Evolutionary conservation across 2,797 vertebrate species (phyloP), one percentile per base, ranked within the genome.

Genomic region (Bovichtus variegatus): DNA sequence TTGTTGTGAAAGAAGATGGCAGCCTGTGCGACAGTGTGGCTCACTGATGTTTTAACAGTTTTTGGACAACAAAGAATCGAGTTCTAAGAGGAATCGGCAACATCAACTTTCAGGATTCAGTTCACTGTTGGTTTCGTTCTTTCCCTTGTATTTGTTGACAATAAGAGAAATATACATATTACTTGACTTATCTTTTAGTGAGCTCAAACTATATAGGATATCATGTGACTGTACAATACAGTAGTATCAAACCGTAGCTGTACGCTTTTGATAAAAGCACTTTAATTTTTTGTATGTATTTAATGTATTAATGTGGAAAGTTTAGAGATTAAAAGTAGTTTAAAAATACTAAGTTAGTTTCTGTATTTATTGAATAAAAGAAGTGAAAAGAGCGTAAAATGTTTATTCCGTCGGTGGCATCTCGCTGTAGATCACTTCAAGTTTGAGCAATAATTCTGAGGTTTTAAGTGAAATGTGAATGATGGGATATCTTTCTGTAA

Each of bases 251-350:
- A 79, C 63, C 16, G 15, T 76, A 64, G 66, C 50, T 78, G 50
- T 72, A 50, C 0, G 31, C 71, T 78, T 82, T 73, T 76, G 50
- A 82, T 71, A 58, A 55, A 78, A 73, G 82, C 87, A 78, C 80
- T 89, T 84, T 72, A 78, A 66, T 66, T 60, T 53, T 81, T 79
- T 70, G 57, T n/a, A 6, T 85, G 2, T 81, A 76, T 83, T 82
- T 78, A 70, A 82, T 65, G 71, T 87, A 71, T 74, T 13, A 23
- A 54, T 68, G 61, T 75, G 71, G 5, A 71, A 40, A 12, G 8
- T 75, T 55, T 70, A 47, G 47, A 75, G 47, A 91, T 78, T 89
- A 86, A 88, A 89, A 76, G 18, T 64, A 69, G 44, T 75, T 74
- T 40, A 10, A 13, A 77, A 77, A 61, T 43, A 4, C 66, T 3